Evolutionary conservation across 1,140 invertebrate species (phyloP), one percentile per base, ranked within the genome.

Genomic region (Drosophila funebris): DNA sequence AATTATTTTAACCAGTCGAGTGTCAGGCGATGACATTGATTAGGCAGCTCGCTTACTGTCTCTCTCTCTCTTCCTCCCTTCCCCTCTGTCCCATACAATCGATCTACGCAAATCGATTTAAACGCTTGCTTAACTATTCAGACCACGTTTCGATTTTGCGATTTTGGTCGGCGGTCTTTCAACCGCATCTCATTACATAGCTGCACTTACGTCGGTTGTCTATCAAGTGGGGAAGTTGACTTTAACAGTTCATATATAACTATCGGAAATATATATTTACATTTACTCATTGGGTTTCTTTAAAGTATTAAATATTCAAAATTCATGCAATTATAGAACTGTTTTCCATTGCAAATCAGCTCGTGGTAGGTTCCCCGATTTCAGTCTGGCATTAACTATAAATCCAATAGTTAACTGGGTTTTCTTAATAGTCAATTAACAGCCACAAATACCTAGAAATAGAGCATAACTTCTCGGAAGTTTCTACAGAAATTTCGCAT

Each of bases 161-260:
- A 57, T 57, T 68, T 76, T 53, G 46, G 43, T 57, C 60, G 73
- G 80, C 67, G 76, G 68, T 80, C 58, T 85, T 77, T 81, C 62
- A 75, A 87, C 61, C 74, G 53, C 29, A 77, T 53, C 64, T 63
- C 57, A 77, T 74, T 70, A 61, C 36, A 56, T 27, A n/a, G n/a
- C n/a, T n/a, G n/a, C n/a, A 14, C 44, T n/a, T 27, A 6, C 20
- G 20, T 11, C 41, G 22, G 29, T 27, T 44, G 37, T 43, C 37
- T 29, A 37, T 60, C 41, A 46, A 41, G 31, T 37, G 62, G 64
- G 70, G 37, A 43, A 33, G 13, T 62, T 48, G 48, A 31, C 13
- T 36, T 24, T 31, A 46, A 60, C 8, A 9, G 58, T 64, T 9
- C 4, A 57, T 24, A 31, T 60, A 48, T 7, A 14, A 48, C 27